A percentile compares a stretch with the other conserved stretches of the same genome.
These are phyloP conservation scores for Naja naja DNA, from an alignment of 2,113 vertebrate genomes.

Conservation along the genomic window DNA sequence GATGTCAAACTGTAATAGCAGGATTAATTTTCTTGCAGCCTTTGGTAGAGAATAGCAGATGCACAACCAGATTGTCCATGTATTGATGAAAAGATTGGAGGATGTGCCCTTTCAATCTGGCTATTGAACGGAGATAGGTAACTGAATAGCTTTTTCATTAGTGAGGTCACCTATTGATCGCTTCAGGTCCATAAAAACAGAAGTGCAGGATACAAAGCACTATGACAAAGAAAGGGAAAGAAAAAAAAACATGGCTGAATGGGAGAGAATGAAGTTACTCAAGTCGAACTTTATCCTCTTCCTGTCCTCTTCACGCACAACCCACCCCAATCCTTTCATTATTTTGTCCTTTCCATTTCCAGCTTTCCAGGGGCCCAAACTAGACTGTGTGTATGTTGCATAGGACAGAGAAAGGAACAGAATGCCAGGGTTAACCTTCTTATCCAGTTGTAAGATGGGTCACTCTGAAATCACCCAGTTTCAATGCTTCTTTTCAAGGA, in stretches of 20 bases:
- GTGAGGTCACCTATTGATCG: constrained; percentile 24
- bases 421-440: neutral
- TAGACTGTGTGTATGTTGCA: neutral
- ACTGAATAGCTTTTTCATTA: constrained; percentile 34
- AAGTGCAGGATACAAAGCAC: neutral
- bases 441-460: neutral
- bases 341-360: neutral
- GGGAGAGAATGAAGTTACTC: neutral
- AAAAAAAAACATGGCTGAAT: neutral
- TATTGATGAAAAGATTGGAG: constrained; percentile 17
- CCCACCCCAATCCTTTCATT: neutral
- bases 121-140: constrained; percentile 14
- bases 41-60: neutral
- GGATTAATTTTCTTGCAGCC: neutral
- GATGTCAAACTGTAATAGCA: neutral
- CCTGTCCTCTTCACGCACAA: neutral
- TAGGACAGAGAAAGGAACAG: neutral
- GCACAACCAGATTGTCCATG: neutral
- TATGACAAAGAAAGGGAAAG: neutral
- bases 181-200: neutral
- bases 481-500: neutral
- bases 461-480: neutral
- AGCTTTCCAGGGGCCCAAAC: neutral
- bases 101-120: constrained; percentile 17
- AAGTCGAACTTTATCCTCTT: neutral